Evolutionary conservation across 2,797 vertebrate species (phyloP).

Genomic region (Hozukius guyotensis): DNA sequence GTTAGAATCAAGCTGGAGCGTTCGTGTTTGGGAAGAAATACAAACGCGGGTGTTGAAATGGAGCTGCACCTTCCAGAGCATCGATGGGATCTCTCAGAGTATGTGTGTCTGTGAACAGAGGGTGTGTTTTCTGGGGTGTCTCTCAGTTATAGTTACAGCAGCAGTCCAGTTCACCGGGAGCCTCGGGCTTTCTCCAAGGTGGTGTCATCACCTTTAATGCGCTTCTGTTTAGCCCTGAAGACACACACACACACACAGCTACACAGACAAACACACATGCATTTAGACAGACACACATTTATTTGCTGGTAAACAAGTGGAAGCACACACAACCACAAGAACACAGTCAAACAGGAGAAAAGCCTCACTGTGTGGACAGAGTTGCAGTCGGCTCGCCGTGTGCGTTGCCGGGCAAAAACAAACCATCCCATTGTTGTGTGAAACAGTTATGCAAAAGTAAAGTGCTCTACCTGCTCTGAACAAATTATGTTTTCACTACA

Average conservation of each 20-base stretch:
- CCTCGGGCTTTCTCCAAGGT: neutral
- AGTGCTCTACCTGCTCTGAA: conserved; percentile 17
- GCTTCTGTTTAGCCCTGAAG: neutral
- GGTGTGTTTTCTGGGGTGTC: neutral
- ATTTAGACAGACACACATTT: neutral
- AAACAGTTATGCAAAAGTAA: conserved; percentile 7
- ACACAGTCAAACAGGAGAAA: neutral
- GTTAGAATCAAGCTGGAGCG: neutral
- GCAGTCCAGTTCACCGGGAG: neutral
- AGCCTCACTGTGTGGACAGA: neutral
- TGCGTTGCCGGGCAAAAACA: neutral
- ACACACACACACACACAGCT: neutral
- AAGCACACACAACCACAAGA: neutral
- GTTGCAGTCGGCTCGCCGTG: neutral
- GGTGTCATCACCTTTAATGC: conserved; percentile 8
- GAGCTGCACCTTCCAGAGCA: neutral
- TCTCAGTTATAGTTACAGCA: neutral
- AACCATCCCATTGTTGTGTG: conserved; percentile 8
- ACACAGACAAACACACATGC: neutral
- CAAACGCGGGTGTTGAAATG: neutral
- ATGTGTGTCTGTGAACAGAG: neutral
- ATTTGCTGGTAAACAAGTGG: neutral
- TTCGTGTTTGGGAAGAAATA: neutral
- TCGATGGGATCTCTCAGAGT: neutral
- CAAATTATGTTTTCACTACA: conserved; percentile 33